Base-by-base conservation (phyloP, 2,113 vertebrate species). In the Vidua chalybeata region DNA sequence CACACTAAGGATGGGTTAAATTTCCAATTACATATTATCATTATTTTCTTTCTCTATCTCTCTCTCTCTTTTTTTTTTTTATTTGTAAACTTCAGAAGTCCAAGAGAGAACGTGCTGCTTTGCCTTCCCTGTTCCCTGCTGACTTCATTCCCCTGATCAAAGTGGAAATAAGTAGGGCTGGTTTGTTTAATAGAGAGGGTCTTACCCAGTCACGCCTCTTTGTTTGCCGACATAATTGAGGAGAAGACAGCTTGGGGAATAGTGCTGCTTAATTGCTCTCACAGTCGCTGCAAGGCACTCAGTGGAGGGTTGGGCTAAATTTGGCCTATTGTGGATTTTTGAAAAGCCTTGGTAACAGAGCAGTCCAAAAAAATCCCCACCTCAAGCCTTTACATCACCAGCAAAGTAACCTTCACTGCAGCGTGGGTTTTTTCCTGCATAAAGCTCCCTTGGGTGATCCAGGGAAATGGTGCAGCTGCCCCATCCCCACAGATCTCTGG, bases 251-350 rank as follows among this genome's bases (percentile, higher is more conserved):
- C 88, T 89, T 64, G 69, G 96, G 96, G 94, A 97, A 90, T 92
- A 89, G 77, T 22, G 41, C 31, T 92, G 45, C 94, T 96, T 96
- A 96, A 96, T 96, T 96, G 90, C 96, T 96, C 68, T 96, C 78
- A 71, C 61, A 79, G 90, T 79, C 0, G 3, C 93, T 89, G 83
- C 66, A 55, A 82, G 86, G 85, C 85, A 72, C 69, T 90, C 1
- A 0, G 56, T 49, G 41, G 63, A 93, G 56, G 77, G 66, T 22
- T 66, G 18, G 59, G 84, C 69, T 94, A 91, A 93, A 89, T 78
- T 75, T 27, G 79, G 49, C 66, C 68, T 84, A 10, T 64, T 87
- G 92, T 76, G 95, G 86, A 92, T 87, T 89, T 94, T 89, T 84
- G 28, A 76, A 93, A 93, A 93, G 63, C 75, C 63, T 72, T 69